Base-by-base conservation (phyloP, 2,888 invertebrate genomes). In the Troilus luridus region DNA sequence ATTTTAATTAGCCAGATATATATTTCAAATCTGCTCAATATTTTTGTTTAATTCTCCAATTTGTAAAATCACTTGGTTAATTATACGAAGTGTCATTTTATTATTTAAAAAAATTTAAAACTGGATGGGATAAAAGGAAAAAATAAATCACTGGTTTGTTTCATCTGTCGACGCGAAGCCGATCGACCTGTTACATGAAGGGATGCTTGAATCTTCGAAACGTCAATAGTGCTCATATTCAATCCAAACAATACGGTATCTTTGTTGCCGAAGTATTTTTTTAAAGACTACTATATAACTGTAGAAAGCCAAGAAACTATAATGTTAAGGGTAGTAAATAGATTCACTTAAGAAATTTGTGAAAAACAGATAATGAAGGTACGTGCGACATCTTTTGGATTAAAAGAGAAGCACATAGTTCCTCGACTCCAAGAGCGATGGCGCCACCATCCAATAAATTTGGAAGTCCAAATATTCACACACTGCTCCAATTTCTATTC, bases 381-480 rank as follows among this genome's bases (percentile, higher is more conserved):
- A 24, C 12, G 24, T 11, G 24, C n/a, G 67, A 67, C 67, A 67
- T 67, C 67, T 67, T 12, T 67, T 67, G 67, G 67, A 67, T 67
- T 67, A 24, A 5, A 0, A 3, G 5, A 12, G 24, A 67, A 67
- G 24, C 7, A 67, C 67, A 12, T 14, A 24, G 67, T 67, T 67
- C 5, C 67, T 24, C 24, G 3, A 67, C 9, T n/a, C 11, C 67
- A 24, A 3, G 24, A 8, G 6, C 24, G 67, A 14, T 67, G 24
- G 67, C 67, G 67, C 67, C 67, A 67, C 67, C 14, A 10, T 67
- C 67, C 67, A 67, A 67, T 67, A 12, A 41, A 67, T 67, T 67
- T 67, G 67, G 24, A 24, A 67, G 67, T 67, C 67, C 67, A 67
- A 67, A 67, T 67, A 67, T 67, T 24, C 67, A 67, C 67, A 24